Evolutionary conservation across 2,797 vertebrate species (phyloP), one percentile per base, ranked within the genome.

Genomic region (Lates japonicus): DNA sequence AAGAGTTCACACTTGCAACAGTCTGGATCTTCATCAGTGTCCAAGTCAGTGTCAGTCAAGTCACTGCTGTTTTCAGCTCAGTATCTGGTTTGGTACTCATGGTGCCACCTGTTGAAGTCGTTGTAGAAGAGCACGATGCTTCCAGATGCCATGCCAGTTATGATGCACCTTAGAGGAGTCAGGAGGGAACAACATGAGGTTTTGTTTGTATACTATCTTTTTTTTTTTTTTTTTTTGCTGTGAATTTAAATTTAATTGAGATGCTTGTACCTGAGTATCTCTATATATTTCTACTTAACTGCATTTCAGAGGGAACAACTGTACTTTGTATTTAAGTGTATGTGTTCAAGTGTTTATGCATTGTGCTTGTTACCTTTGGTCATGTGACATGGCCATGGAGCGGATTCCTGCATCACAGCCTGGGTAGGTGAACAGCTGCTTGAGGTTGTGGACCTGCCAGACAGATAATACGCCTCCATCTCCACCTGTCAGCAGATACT

Each of bases 101-200:
- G 97, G 83, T 99, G 98, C 98, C 98, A 99, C 75, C 97, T 96
- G 93, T 99, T 99, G 90, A 99, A 99, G 90, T 99, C 97, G 3
- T 98, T 99, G 96, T 99, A 98, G 94, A 99, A 99, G 70, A 99
- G 97, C n/a, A 99, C 98, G 39, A 99, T 99, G 90, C 98, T 99
- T 46, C 98, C 98, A 0, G 98, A 99, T 0, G 97, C 97, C 98
- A 99, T 99, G 80, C 98, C 98, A 0, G 98, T 97, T 85, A 99
- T 98, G 89, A 99, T 96, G 84, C 98, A 99, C 96, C 98, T 99
- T 4, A 76, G 39, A 76, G 44, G 54, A 55, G 71, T 2, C 1
- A 10, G 52, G 16, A 68, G 19, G 60, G 17, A 52, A 74, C 25
- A 35, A 7, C 10, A 3, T 29, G 6, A 84, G 16, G 10, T 49